Conservation (phyloP, 2,888 invertebrate genomes). For the Platerodrilus igneus region DNA sequence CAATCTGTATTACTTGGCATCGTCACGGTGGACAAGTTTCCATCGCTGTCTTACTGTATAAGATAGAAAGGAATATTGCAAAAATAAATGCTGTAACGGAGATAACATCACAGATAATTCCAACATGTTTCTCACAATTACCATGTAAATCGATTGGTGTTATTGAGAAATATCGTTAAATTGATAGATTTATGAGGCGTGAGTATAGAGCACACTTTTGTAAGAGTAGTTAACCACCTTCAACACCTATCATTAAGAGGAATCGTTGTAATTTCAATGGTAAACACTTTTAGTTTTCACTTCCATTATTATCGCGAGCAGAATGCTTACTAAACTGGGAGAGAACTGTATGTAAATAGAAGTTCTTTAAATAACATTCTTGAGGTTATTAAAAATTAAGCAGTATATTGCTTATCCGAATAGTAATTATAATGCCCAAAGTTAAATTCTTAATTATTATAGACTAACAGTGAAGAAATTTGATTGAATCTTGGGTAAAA, state of each 20-base stretch:
- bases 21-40: constrained; percentile 9
- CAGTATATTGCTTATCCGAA: too few relatives aligned
- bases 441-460: too few relatives aligned
- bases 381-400: too few relatives aligned
- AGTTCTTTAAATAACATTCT: too few relatives aligned
- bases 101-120: constrained; percentile 27
- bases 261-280: constrained; percentile 15
- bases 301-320: too few relatives aligned
- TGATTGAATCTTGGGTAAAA: too few relatives aligned
- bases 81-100: constrained; percentile 18
- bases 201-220: constrained; percentile 15
- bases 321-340: too few relatives aligned
- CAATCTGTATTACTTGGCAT: constrained; percentile 17
- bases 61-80: constrained; percentile 15
- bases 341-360: too few relatives aligned
- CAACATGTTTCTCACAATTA: constrained; percentile 30
- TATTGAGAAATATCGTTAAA: constrained; percentile 33
- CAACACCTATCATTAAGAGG: constrained; percentile 21
- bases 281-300: constrained; percentile 14
- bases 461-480: too few relatives aligned
- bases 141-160: constrained; percentile 32
- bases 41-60: constrained; percentile 13
- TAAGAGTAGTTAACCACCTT: constrained; percentile 15
- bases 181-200: constrained; percentile 28
- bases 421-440: too few relatives aligned